These are phyloP conservation scores for Ferrisia virgata DNA, from an alignment of 2,888 invertebrate species.

Conservation along the genomic window DNA sequence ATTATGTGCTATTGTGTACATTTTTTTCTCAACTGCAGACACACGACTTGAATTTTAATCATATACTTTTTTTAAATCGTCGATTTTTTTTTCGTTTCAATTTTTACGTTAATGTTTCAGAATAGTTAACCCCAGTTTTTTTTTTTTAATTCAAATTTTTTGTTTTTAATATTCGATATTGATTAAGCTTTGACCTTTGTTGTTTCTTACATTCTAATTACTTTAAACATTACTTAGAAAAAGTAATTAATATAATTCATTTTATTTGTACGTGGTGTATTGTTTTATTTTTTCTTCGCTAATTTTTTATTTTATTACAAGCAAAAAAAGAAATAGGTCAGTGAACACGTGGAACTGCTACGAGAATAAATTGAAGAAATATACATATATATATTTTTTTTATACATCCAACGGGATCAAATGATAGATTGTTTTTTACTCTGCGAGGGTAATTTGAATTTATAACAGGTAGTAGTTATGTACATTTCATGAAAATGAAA, in stretches of 20 bases:
- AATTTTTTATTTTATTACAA: neutral
- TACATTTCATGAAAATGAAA: neutral
- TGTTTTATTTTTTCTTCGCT: neutral
- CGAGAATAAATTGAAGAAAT: neutral
- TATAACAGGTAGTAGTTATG: no score
- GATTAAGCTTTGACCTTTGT: slow-evolving; percentile 44
- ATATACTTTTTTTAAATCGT: slow-evolving; percentile 34
- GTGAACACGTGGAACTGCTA: neutral
- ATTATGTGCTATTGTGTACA: neutral
- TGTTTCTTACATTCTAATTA: slow-evolving; percentile 42
- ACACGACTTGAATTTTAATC: slow-evolving; percentile 20
- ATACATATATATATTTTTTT: no score
- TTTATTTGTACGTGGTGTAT: slow-evolving; percentile 14
- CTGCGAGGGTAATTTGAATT: no score
- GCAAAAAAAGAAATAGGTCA: neutral
- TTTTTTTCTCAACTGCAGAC: slow-evolving; percentile 26
- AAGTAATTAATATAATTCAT: slow-evolving; percentile 43
- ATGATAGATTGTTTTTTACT: neutral
- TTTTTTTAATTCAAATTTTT: slow-evolving; percentile 33
- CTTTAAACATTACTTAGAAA: slow-evolving; percentile 36
- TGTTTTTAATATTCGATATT: slow-evolving; percentile 37
- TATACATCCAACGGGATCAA: neutral
- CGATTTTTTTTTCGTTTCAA: slow-evolving; percentile 34
- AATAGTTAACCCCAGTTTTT: slow-evolving; percentile 37
- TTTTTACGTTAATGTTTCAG: slow-evolving; percentile 39